Percentiles rank a stretch among this genome's conserved stretches.
Conservation (phyloP, 2,113 vertebrate genomes). For the Mohoua ochrocephala region DNA sequence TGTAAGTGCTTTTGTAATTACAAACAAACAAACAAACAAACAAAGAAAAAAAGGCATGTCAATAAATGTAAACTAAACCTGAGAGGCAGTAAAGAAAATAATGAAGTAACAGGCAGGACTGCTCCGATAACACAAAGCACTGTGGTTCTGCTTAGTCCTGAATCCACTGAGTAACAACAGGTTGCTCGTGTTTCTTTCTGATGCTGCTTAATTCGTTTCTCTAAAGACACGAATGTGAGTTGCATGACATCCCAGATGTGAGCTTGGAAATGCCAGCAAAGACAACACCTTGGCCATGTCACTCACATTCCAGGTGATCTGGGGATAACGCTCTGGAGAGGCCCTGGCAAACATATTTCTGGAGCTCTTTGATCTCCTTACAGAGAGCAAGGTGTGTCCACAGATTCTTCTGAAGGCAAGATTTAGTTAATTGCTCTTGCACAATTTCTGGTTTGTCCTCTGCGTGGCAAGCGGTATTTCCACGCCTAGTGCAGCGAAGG, state of each 20-base stretch:
- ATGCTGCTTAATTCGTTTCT: background rate
- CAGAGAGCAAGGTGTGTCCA: slow-evolving; percentile 30
- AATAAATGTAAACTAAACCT: background rate
- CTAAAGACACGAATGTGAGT: background rate
- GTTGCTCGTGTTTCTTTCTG: background rate
- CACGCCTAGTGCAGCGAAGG: background rate
- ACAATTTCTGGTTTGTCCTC: slow-evolving; percentile 20
- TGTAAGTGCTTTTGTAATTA: background rate
- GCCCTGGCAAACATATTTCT: background rate
- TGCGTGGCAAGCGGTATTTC: background rate
- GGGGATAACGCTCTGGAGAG: slow-evolving; percentile 9
- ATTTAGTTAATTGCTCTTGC: slow-evolving; percentile 27
- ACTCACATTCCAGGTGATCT: slow-evolving; percentile 5
- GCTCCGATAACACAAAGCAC: background rate
- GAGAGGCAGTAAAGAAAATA: background rate
- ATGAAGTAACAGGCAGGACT: background rate
- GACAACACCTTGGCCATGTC: background rate
- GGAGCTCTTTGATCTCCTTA: slow-evolving; percentile 30
- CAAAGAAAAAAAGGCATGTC: background rate
- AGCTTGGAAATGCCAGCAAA: background rate
- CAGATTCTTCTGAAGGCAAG: slow-evolving; percentile 5
- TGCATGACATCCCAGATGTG: background rate
- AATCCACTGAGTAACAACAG: background rate
- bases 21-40: background rate
- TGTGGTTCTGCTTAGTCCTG: background rate